A percentile compares a stretch with the other conserved stretches of the same genome.
These are phyloP conservation scores for Trachelus iudaicus DNA, from an alignment of 2,888 invertebrate species.

Conservation along the genomic window DNA sequence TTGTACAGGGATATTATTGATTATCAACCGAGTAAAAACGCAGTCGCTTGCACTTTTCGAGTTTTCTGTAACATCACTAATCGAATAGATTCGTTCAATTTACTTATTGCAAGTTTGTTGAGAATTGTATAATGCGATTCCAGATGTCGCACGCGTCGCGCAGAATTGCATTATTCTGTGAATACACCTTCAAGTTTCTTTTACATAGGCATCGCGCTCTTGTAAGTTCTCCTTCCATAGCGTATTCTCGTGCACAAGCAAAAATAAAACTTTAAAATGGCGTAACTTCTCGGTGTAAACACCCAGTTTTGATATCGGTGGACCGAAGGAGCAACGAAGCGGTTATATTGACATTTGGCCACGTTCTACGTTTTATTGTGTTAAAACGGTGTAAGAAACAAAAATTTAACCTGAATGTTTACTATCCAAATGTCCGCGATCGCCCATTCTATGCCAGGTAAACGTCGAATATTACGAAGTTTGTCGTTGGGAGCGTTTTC, in stretches of 20 bases:
- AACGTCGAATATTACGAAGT: slow-evolving; percentile 31
- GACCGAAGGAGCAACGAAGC: slow-evolving; percentile 23
- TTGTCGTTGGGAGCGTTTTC: slow-evolving; percentile 28
- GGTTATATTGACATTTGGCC: slow-evolving; percentile 19
- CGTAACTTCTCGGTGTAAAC: slow-evolving; percentile 60
- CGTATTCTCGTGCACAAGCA: slow-evolving; percentile 14
- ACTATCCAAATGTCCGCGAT: slow-evolving; percentile 62
- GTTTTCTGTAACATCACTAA: not conserved
- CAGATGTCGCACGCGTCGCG: not conserved
- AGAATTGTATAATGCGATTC: not conserved
- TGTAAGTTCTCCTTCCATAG: not conserved
- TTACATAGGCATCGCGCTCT: not conserved
- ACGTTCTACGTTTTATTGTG: slow-evolving; percentile 29
- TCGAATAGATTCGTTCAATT: not conserved
- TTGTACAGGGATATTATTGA: not conserved
- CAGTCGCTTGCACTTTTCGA: not conserved
- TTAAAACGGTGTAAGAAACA: slow-evolving; percentile 40
- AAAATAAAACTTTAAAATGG: slow-evolving; percentile 63
- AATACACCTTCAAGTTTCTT: slow-evolving; percentile 2
- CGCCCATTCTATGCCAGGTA: slow-evolving; percentile 66
- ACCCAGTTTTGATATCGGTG: slow-evolving; percentile 38
- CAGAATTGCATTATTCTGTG: not conserved
- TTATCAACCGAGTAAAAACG: not conserved
- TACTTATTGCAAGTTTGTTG: not conserved
- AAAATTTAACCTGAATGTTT: slow-evolving; percentile 61